A percentile compares a stretch with the other conserved stretches of the same genome.
phyloP scores from a whole-genome alignment of 1,140 invertebrate species.

The Ephestia elutella region DNA sequence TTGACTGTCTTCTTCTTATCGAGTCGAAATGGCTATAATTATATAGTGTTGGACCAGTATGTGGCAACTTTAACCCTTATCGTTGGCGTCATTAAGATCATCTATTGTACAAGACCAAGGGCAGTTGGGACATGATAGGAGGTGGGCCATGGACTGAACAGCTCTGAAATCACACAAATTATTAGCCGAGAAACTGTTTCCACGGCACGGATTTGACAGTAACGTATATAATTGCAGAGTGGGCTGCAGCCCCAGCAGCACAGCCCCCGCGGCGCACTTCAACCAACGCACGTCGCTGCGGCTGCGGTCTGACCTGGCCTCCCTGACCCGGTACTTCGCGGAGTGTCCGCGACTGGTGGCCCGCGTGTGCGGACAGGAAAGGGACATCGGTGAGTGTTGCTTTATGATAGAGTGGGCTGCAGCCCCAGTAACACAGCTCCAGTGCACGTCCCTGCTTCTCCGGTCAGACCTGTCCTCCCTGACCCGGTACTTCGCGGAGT shows the following conservation, averaged over 20 bases:
- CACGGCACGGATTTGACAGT: too few relatives aligned
- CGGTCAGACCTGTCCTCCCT: slow-evolving; percentile 26
- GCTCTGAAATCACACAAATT: too few relatives aligned
- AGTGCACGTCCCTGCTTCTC: slow-evolving; percentile 48
- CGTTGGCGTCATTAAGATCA: too few relatives aligned
- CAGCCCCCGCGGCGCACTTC: slow-evolving; percentile 34
- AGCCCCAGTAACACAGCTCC: background rate
- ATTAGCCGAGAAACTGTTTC: too few relatives aligned
- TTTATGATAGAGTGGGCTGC: background rate
- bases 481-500: slow-evolving; percentile 38
- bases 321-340: slow-evolving; percentile 36
- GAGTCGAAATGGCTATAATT: too few relatives aligned
- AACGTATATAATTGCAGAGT: background rate
- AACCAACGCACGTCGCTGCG: slow-evolving; percentile 54
- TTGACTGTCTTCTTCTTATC: too few relatives aligned
- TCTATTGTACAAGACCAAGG: too few relatives aligned
- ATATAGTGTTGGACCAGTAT: too few relatives aligned
- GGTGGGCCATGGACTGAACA: too few relatives aligned
- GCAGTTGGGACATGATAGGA: too few relatives aligned
- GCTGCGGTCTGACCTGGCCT: slow-evolving; percentile 25
- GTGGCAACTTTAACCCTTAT: too few relatives aligned
- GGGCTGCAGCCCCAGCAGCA: background rate
- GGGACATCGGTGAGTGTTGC: slow-evolving; percentile 36
- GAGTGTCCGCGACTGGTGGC: slow-evolving; percentile 46
- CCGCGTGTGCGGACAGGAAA: slow-evolving; percentile 31